Base-by-base conservation (phyloP, 2,113 vertebrate genomes). In the Syrmaticus mikado region DNA sequence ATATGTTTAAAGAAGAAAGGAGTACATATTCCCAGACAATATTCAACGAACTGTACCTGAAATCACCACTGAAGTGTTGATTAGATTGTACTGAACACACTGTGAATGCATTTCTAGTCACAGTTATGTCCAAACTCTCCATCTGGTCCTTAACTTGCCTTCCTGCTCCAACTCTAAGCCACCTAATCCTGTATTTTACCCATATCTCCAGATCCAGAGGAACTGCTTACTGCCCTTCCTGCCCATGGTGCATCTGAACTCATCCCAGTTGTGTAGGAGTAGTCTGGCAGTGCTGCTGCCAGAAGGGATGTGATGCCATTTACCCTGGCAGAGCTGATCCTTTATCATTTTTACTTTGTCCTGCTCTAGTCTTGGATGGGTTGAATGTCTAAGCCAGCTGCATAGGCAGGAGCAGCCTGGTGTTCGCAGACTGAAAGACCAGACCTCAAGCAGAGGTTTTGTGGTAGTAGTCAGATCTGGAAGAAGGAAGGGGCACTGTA, bases 291-390 rank as follows among this genome's bases (percentile, higher is more conserved):
- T 24, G 12, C n/a, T 3, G 5, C 28, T 45, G 41, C 22, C 12
- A 38, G 58, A 34, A 89, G 34, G 19, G 11, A 3, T 46, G 14
- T 12, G 62, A 32, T 52, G 30, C 48, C 2, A 1, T 32, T 68
- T 71, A 43, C 24, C 19, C 28, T 40, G 28, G 15, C 43, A 32
- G 32, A 75, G 22, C 28, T 20, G 30, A 5, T 34, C 62, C 16
- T 19, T 20, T 30, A 17, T 53, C n/a, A 22, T 7, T 11, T 65
- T n/a, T 58, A 18, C 10, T 2, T 1, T 65, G 41, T 22, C 21
- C 2, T 1, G 27, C 30, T 67, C 15, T 36, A 40, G 67, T n/a
- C 52, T 60, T 2, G 1, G 1, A 0, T 0, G 1, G 32, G 13
- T 21, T 10, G 2, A 36, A n/a, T 18, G 14, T 43, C 43, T 21